These are phyloP conservation scores for Alcis repandata DNA, from an alignment of 2,888 invertebrate species.

Conservation along the genomic window DNA sequence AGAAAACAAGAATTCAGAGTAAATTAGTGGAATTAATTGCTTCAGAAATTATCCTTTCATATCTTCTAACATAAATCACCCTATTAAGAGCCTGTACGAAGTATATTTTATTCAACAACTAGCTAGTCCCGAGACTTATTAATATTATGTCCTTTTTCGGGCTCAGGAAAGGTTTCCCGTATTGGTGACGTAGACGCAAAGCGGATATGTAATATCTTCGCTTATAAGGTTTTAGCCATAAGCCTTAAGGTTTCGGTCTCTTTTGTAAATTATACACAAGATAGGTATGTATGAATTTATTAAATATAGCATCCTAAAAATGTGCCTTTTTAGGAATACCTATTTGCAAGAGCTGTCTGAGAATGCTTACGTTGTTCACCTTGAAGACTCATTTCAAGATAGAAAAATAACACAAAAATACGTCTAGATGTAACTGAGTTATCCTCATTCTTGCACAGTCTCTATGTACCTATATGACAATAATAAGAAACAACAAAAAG, in stretches of 20 bases:
- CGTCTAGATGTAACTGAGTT: constrained; percentile 2
- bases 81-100: constrained; percentile 27
- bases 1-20: background rate
- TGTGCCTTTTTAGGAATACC: too few relatives aligned
- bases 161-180: constrained; percentile 12
- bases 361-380: too few relatives aligned
- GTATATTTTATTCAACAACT: constrained; percentile 34
- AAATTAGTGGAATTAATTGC: background rate
- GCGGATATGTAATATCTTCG: constrained; percentile 8
- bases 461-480: constrained; percentile 16
- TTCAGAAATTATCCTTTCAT: constrained; percentile 10
- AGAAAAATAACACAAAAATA: constrained; percentile 8
- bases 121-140: constrained; percentile 25
- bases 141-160: constrained; percentile 18
- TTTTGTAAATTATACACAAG: background rate
- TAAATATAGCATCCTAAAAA: too few relatives aligned
- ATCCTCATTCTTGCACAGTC: constrained; percentile 3
- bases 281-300: too few relatives aligned
- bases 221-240: constrained; percentile 5
- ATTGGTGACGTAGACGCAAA: constrained; percentile 21
- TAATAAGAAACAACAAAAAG: constrained; percentile 31
- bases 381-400: background rate
- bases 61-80: constrained; percentile 25
- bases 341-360: too few relatives aligned
- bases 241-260: constrained; percentile 2